A percentile compares a stretch with the other conserved stretches of the same genome.
phyloP scores from a whole-genome alignment of 2,113 vertebrate genomes.

The Ploceus nigricollis region DNA sequence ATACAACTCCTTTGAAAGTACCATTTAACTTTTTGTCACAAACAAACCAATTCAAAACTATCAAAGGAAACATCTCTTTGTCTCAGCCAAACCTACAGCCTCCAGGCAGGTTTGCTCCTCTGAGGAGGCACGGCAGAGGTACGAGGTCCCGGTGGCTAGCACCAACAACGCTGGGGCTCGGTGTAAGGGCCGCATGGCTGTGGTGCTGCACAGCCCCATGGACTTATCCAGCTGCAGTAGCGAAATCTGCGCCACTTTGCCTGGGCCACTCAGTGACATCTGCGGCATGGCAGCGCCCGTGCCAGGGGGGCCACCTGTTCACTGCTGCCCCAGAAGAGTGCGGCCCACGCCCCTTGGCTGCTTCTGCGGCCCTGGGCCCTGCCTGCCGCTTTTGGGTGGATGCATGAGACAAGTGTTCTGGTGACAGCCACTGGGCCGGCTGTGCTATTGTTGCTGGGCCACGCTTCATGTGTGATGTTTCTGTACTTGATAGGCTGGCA shows the following conservation, averaged over 20 bases:
- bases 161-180: background rate
- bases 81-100: background rate
- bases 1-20: background rate
- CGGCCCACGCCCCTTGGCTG: background rate
- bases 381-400: background rate
- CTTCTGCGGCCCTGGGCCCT: background rate
- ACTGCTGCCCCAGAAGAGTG: background rate
- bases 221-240: too few relatives aligned
- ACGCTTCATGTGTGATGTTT: fast-evolving
- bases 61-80: too few relatives aligned
- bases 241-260: too few relatives aligned
- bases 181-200: background rate
- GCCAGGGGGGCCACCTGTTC: too few relatives aligned
- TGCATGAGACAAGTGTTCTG: background rate
- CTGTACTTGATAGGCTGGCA: background rate
- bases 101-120: background rate
- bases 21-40: background rate
- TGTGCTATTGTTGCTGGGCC: background rate
- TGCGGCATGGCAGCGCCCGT: background rate
- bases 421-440: background rate
- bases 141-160: background rate
- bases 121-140: background rate
- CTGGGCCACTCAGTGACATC: too few relatives aligned
- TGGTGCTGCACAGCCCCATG: too few relatives aligned
- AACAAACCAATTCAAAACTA: background rate